Percentiles rank a stretch among this genome's conserved stretches.
Evolutionary conservation across 2,113 vertebrate genomes (phyloP).

Genomic region (cattle (Bos taurus)): DNA sequence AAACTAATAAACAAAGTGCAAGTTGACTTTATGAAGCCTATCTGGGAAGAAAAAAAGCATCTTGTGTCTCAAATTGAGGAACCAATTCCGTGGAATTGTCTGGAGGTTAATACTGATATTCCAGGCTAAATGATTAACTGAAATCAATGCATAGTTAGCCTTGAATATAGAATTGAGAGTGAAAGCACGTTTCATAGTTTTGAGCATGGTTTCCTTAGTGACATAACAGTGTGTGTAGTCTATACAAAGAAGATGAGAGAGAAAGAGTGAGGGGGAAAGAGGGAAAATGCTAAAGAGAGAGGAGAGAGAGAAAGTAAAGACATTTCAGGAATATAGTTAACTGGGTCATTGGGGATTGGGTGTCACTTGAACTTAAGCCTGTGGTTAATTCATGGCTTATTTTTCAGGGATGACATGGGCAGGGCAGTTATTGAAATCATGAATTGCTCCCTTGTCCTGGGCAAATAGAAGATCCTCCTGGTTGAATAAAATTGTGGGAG

Average conservation of each 20-base stretch:
- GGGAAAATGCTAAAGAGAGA: not conserved
- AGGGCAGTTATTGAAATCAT: constrained; percentile 79
- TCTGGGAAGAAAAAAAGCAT: not conserved
- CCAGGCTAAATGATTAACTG: not conserved
- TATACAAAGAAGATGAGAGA: not conserved
- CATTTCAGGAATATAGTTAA: not conserved
- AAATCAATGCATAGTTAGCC: not conserved
- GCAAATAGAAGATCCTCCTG: constrained; percentile 18
- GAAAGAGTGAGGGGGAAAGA: no score
- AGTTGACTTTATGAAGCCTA: not conserved
- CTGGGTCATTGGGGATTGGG: not conserved
- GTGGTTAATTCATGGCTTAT: not conserved
- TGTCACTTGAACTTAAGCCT: constrained; percentile 19
- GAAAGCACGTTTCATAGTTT: not conserved
- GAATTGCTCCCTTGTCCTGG: constrained; percentile 80
- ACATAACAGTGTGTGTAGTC: not conserved
- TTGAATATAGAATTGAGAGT: not conserved
- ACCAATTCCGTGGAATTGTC: not conserved
- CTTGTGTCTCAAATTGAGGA: not conserved
- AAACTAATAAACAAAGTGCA: not conserved
- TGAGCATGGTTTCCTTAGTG: not conserved
- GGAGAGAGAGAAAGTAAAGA: not conserved
- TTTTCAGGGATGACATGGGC: constrained; percentile 28
- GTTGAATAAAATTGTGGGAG: not conserved
- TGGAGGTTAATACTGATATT: not conserved